phyloP scores from a whole-genome alignment of 2,888 invertebrate genomes.

The Pyrocoelia pectoralis region DNA sequence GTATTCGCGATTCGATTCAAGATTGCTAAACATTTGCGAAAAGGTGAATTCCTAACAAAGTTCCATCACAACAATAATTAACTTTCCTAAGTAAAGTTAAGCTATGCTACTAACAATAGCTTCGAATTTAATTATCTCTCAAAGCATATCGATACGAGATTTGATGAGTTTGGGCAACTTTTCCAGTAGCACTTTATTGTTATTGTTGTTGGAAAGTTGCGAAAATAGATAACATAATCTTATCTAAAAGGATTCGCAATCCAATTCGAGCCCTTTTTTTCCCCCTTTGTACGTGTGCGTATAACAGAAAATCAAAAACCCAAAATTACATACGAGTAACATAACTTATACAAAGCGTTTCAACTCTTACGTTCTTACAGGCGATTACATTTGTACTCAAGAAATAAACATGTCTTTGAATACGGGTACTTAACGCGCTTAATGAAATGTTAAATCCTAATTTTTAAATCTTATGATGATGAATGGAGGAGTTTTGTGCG shows the following conservation, averaged over 20 bases:
- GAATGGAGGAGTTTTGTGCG: constrained; percentile 30
- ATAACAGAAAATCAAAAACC: constrained; percentile 15
- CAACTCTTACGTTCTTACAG: constrained; percentile 36
- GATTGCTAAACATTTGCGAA: too few species aligned
- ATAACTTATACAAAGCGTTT: constrained; percentile 26
- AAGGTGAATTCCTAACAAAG: too few species aligned
- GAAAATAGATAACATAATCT: constrained; percentile 22
- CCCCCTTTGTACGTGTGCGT: constrained; percentile 5
- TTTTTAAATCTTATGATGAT: constrained; percentile 41
- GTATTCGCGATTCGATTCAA: too few species aligned
- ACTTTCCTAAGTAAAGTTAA: too few species aligned
- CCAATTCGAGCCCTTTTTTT: constrained; percentile 16
- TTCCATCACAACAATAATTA: too few species aligned
- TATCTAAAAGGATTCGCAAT: constrained; percentile 27
- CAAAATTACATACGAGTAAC: constrained; percentile 30
- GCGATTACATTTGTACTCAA: constrained; percentile 39
- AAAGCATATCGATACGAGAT: too few species aligned
- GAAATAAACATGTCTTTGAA: constrained; percentile 42
- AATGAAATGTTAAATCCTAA: constrained; percentile 55
- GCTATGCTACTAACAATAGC: too few species aligned
- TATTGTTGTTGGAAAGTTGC: background rate
- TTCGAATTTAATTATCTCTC: too few species aligned
- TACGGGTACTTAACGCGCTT: constrained; percentile 49
- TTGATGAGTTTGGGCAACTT: too few species aligned
- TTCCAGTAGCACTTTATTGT: too few species aligned